Conservation (phyloP, 2,888 invertebrate species). For the Brassicogethes aeneus region DNA sequence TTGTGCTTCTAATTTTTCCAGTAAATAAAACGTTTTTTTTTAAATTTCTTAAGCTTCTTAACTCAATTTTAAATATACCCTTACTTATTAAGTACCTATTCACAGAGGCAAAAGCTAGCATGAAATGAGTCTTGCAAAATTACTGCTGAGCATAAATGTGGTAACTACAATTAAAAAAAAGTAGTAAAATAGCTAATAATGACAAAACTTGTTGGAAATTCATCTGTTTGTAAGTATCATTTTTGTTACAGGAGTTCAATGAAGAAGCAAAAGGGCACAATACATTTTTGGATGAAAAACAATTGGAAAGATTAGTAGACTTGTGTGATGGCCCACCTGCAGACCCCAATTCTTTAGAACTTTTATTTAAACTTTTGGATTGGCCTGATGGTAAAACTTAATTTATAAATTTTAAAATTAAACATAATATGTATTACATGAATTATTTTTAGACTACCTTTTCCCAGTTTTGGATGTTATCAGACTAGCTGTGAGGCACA, state of each 20-base stretch:
- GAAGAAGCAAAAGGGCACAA: constrained; percentile 35
- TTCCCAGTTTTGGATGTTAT: constrained; percentile 87
- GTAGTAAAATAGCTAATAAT: too few species aligned
- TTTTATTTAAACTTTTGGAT: constrained; percentile 53
- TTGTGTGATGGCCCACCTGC: constrained; percentile 45
- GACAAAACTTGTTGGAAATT: too few species aligned
- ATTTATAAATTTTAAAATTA: neutral
- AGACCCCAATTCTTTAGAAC: constrained; percentile 44
- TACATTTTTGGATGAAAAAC: constrained; percentile 33
- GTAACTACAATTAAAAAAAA: too few species aligned
- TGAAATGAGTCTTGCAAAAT: too few species aligned
- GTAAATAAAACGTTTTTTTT: too few species aligned
- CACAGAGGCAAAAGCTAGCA: too few species aligned
- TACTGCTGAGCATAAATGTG: too few species aligned
- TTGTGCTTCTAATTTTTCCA: too few species aligned
- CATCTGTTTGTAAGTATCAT: too few species aligned
- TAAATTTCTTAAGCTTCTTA: too few species aligned
- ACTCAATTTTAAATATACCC: too few species aligned
- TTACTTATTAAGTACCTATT: too few species aligned
- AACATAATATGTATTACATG: neutral
- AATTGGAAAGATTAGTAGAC: constrained; percentile 53
- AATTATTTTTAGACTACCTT: constrained; percentile 51
- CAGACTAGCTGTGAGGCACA: constrained; percentile 64
- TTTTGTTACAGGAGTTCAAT: constrained; percentile 76
- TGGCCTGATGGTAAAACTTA: constrained; percentile 60